Evolutionary conservation across 1,140 invertebrate genomes (phyloP), one percentile per base, ranked within the genome.

Genomic region (Ooceraea biroi): DNA sequence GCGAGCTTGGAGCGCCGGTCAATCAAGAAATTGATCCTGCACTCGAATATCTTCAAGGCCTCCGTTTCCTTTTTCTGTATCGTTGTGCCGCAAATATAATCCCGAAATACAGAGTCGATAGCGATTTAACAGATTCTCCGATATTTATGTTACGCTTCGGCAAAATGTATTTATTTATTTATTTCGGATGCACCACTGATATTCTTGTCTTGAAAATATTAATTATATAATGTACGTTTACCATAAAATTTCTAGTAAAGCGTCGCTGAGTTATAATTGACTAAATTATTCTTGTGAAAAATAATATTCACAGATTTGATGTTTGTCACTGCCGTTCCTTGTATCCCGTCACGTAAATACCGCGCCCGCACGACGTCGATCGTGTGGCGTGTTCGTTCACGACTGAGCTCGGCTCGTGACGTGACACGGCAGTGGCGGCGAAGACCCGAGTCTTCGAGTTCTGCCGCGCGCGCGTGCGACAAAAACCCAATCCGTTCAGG

Each of bases 401-500:
- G 22, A 46, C 7, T 36, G 36, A 36, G 36, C 36, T 36, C 22
- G 63, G 30, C 76, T 78, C 36, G 76, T 55, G 76, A 17, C 22
- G 44, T 27, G 36, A 36, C 7, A 36, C 36, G 7, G 36, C 10
- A 25, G 30, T 12, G 69, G 8, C 12, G 52, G 73, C 61, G 27
- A 36, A n/a, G 48, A 27, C 68, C 10, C 68, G 30, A 3, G 0
- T 48, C 30, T 52, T 78, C 44, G 44, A 50, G 36, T 36, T 36
- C 36, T 44, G 61, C 19, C 46, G 50, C 17, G 2, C 74, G 63
- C 63, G 50, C 50, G 50, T 19, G n/a, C 36, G 14, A 30, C 65
- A 73, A 76, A 77, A 85, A 50, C 14, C 55, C 72, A 48, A 30
- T 84, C 86, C 80, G 85, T 48, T 58, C 86, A 55, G 27, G 84